These are phyloP conservation scores for Ceuthmochares aereus DNA, from an alignment of 2,113 vertebrate species.

Conservation along the genomic window DNA sequence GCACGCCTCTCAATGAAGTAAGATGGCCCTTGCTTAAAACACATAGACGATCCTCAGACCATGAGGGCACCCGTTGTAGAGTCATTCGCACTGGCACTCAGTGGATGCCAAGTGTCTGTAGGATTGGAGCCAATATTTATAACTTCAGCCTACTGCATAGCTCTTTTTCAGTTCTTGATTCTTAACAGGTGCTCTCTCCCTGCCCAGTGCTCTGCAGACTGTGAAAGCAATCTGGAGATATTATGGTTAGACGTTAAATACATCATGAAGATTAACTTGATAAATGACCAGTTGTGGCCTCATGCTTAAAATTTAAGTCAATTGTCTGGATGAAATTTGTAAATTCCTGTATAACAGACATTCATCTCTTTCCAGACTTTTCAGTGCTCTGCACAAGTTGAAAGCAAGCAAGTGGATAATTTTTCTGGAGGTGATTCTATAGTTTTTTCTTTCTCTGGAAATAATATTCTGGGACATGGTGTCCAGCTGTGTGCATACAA, in stretches of 20 bases:
- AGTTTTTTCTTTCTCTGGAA: not conserved
- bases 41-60: not conserved
- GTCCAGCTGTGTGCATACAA: not conserved
- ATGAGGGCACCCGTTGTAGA: not conserved
- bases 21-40: not conserved
- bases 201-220: slow-evolving; percentile 20
- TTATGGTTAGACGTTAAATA: slow-evolving; percentile 47
- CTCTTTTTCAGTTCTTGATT: slow-evolving; percentile 30
- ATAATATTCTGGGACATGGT: not conserved
- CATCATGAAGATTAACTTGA: slow-evolving; percentile 56
- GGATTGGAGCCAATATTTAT: not conserved
- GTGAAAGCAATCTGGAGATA: slow-evolving; percentile 37
- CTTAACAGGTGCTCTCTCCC: slow-evolving; percentile 45
- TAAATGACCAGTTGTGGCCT: slow-evolving; percentile 46
- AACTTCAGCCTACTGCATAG: not conserved
- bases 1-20: not conserved
- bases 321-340: slow-evolving; percentile 53
- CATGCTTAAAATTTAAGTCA: slow-evolving; percentile 53
- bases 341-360: slow-evolving; percentile 31
- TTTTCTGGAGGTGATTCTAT: slow-evolving; percentile 9
- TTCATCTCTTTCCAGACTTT: slow-evolving; percentile 49
- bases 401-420: slow-evolving; percentile 27
- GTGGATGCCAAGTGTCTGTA: not conserved
- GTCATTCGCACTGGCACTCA: not conserved
- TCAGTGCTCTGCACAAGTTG: slow-evolving; percentile 22